Evolutionary conservation across 2,797 vertebrate species (phyloP), one percentile per base, ranked within the genome.

Genomic region (Phylloscopus collybita): DNA sequence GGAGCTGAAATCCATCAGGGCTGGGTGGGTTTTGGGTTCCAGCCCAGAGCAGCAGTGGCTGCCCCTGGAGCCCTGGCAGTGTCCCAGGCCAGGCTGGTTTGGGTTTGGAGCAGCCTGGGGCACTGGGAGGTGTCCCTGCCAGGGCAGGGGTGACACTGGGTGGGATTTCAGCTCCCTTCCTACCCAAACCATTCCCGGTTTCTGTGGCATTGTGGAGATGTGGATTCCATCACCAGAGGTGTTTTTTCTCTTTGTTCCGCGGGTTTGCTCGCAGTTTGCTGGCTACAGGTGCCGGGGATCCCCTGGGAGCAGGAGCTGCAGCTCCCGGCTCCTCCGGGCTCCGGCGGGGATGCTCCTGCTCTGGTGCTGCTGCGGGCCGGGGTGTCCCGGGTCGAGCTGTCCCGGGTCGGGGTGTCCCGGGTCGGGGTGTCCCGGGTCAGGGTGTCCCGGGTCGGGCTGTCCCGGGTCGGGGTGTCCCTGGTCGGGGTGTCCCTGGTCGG

Each of bases 241-340:
- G 30, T 6, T 38, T 15, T 22, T 16, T 30, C 9, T 10, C 5
- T 11, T 16, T 5, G 0, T 9, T 38, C 20, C 2, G 4, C 16
- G 38, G 10, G 27, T 29, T 30, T 53, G 30, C 5, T 8, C 10
- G 17, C 49, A 0, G 1, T 9, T 1, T 4, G 0, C n/a, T n/a
- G 19, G 13, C 40, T 59, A 1, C 30, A 45, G 45, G 30, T 29
- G 50, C 16, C 2, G 10, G 16, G 51, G 11, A 10, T 11, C 7
- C 11, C 7, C 2, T 0, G 11, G 1, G 12, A 59, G 6, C 27
- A 11, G 3, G 6, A 3, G 4, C 4, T 8, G 10, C 9, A 1
- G 2, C 11, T 74, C 53, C n/a, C 23, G 22, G 40, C 14, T n/a
- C 3, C 3, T 1, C 6, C 5, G 32, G 1, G 3, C 23, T 65